Conservation (phyloP, 2,888 invertebrate genomes). For the Reticulitermes lucifugus region DNA sequence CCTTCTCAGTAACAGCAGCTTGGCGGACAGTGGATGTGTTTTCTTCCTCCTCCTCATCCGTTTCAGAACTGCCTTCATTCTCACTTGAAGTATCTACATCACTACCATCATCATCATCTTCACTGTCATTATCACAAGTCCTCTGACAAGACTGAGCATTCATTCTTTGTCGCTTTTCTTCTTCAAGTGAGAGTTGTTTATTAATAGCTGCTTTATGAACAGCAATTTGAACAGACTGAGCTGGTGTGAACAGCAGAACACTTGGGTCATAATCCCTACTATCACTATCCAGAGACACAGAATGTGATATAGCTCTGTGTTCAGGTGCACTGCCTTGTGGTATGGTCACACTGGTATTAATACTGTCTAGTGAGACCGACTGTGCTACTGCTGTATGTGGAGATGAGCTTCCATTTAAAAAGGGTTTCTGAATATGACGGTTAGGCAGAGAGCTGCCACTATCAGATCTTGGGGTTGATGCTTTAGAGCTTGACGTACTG, state of each 20-base stretch:
- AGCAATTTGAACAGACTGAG: conserved; percentile 61
- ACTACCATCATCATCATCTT: conserved; percentile 48
- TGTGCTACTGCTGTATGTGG: conserved; percentile 38
- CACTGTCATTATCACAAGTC: conserved; percentile 44
- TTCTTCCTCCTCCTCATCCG: conserved; percentile 49
- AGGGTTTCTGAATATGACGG: background rate
- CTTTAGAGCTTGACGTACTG: conserved; percentile 21
- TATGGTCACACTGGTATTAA: background rate
- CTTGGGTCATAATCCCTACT: conserved; percentile 60
- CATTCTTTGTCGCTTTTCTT: conserved; percentile 55
- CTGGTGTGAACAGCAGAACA: conserved; percentile 60
- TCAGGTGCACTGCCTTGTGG: background rate
- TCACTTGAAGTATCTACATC: conserved; percentile 55
- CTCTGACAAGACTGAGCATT: conserved; percentile 21
- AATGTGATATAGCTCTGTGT: conserved; percentile 39
- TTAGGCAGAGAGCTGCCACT: conserved; percentile 38
- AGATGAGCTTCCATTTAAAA: background rate
- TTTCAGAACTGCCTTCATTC: conserved; percentile 53
- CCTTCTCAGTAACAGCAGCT: background rate
- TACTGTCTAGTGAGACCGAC: conserved; percentile 36
- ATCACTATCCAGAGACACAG: conserved; percentile 48
- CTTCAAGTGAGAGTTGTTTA: conserved; percentile 62
- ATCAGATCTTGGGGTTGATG: conserved; percentile 48
- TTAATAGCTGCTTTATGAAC: conserved; percentile 63
- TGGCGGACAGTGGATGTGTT: conserved; percentile 43